A percentile compares a stretch with the other conserved stretches of the same genome.
phyloP scores from a whole-genome alignment of 2,797 vertebrate genomes.

The Prionace glauca region DNA sequence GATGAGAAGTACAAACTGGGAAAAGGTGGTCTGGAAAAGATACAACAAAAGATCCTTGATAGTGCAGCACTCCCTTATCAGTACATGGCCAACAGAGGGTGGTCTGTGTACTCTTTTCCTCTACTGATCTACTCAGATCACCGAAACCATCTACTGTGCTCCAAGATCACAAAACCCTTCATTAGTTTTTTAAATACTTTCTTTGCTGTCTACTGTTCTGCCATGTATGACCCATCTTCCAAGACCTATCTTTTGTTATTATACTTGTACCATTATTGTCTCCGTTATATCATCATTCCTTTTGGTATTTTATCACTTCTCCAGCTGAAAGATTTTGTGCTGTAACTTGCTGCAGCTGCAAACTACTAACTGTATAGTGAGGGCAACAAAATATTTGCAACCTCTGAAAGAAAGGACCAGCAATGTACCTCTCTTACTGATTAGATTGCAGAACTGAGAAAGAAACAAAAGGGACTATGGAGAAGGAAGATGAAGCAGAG shows the following conservation, averaged over 20 bases:
- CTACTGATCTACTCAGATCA: not conserved
- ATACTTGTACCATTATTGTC: not conserved
- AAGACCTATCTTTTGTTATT: not conserved
- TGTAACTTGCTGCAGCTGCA: not conserved
- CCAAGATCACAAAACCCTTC: not conserved
- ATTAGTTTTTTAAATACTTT: not conserved
- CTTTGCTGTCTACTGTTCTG: not conserved
- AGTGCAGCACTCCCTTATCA: not conserved
- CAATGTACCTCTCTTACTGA: not conserved
- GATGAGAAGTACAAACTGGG: not conserved
- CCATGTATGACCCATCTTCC: not conserved
- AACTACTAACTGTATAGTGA: not conserved
- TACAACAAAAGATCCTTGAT: not conserved
- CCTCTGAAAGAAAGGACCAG: not conserved
- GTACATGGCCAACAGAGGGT: not conserved
- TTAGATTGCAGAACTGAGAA: not conserved
- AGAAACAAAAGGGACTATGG: not conserved
- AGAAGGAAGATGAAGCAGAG: not conserved
- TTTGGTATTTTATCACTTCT: not conserved
- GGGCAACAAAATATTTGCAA: not conserved
- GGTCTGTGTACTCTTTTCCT: not conserved
- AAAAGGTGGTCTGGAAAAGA: not conserved
- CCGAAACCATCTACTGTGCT: not conserved
- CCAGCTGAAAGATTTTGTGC: not conserved
- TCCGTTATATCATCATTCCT: not conserved